Percentiles rank a stretch among this genome's conserved stretches.
Evolutionary conservation across 1,140 invertebrate genomes (phyloP).

Genomic region (Drosophila nigrodunni): DNA sequence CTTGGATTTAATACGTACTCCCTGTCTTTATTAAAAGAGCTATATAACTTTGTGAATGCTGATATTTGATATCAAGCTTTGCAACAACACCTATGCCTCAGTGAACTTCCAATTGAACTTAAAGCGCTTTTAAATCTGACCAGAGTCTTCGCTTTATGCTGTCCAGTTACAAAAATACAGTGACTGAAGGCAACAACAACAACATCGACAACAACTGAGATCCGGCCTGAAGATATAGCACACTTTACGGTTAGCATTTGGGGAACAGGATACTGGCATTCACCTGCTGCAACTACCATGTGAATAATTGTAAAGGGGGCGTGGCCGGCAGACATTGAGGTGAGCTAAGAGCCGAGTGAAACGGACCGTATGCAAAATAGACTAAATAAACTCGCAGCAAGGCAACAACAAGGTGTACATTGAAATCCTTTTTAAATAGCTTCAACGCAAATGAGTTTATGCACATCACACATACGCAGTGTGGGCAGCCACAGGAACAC

Average conservation of each 20-base stretch:
- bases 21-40: too few relatives aligned
- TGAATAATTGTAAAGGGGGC: slow-evolving; percentile 26
- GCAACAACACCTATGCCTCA: not conserved
- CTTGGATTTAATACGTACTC: too few relatives aligned
- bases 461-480: slow-evolving; percentile 70
- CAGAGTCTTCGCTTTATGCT: not conserved
- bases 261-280: slow-evolving; percentile 26
- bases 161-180: not conserved
- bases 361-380: slow-evolving; percentile 33
- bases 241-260: slow-evolving; percentile 60
- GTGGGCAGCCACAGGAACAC: slow-evolving; percentile 41
- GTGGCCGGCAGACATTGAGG: not conserved
- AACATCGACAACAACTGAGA: slow-evolving; percentile 2
- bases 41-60: too few relatives aligned
- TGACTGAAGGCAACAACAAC: not conserved
- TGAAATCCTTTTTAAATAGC: slow-evolving; percentile 71
- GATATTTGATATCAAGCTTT: too few relatives aligned
- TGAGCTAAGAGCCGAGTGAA: not conserved
- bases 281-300: slow-evolving; percentile 8
- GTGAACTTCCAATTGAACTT: not conserved
- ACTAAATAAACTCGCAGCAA: slow-evolving; percentile 44
- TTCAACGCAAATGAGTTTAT: slow-evolving; percentile 58
- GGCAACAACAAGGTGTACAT: slow-evolving; percentile 25
- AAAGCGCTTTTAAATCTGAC: not conserved
- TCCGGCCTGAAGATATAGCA: slow-evolving; percentile 41